A percentile compares a stretch with the other conserved stretches of the same genome.
Conservation (phyloP, 2,888 invertebrate genomes). For the Polyploca ridens region DNA sequence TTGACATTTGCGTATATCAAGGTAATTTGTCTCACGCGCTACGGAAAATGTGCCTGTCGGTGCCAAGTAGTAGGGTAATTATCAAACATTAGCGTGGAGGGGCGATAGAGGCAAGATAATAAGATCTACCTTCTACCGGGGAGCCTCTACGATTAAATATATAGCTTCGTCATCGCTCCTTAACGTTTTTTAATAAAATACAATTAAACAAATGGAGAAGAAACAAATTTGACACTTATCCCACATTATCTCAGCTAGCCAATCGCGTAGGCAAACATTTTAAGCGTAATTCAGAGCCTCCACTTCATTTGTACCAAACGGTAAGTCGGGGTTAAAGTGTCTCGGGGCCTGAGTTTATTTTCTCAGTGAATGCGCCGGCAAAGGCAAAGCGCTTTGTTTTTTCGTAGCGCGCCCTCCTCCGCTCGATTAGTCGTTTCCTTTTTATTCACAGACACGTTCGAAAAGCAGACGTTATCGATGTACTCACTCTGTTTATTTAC, state of each 20-base stretch:
- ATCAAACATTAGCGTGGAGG: too few species aligned
- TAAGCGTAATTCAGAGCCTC: slow-evolving; percentile 57
- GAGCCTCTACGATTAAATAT: too few species aligned
- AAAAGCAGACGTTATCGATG: slow-evolving; percentile 52
- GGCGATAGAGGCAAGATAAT: too few species aligned
- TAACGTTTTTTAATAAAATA: neutral
- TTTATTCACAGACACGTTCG: slow-evolving; percentile 58
- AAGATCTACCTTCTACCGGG: too few species aligned
- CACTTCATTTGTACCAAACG: slow-evolving; percentile 62
- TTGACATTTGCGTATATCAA: slow-evolving; percentile 40
- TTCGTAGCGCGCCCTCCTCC: slow-evolving; percentile 45
- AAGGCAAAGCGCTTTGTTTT: slow-evolving; percentile 66
- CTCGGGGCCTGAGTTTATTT: slow-evolving; percentile 65
- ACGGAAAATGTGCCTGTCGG: neutral
- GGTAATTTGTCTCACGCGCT: slow-evolving; percentile 38
- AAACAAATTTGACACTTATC: too few species aligned
- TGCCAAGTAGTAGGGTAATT: too few species aligned
- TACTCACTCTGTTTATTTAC: slow-evolving; percentile 27
- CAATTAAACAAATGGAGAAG: neutral
- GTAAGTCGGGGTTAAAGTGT: slow-evolving; percentile 52
- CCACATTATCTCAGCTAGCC: neutral
- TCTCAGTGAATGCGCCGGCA: slow-evolving; percentile 54
- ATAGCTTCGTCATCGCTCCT: too few species aligned
- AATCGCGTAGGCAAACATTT: slow-evolving; percentile 43
- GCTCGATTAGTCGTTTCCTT: slow-evolving; percentile 64